Evolutionary conservation across 2,113 vertebrate species (phyloP).

Genomic region (Isurus oxyrinchus): DNA sequence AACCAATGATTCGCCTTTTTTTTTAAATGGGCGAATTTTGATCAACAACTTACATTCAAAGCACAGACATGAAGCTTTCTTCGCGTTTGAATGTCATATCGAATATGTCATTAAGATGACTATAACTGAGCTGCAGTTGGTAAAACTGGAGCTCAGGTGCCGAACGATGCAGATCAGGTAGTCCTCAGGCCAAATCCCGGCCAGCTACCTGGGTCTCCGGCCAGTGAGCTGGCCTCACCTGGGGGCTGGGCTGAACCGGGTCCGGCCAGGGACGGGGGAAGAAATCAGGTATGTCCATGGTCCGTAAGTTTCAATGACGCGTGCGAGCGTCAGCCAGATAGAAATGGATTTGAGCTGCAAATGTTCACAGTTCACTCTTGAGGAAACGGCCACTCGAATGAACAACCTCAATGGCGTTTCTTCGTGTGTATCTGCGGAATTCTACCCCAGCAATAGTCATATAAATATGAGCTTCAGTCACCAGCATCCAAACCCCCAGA

Average conservation of each 20-base stretch:
- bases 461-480: neutral
- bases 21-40: neutral
- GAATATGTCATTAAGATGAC: neutral
- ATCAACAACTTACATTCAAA: neutral
- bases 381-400: too few species aligned
- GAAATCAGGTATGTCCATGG: neutral
- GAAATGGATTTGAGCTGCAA: too few species aligned
- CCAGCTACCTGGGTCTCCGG: neutral
- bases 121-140: neutral
- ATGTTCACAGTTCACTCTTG: neutral
- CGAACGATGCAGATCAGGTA: neutral
- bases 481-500: neutral
- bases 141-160: neutral
- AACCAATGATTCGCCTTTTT: neutral
- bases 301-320: neutral
- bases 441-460: neutral
- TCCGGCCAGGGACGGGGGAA: too few species aligned
- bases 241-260: neutral
- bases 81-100: neutral
- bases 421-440: neutral
- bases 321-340: too few species aligned
- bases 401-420: neutral
- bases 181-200: neutral
- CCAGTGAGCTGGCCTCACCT: neutral
- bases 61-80: neutral